Base-by-base conservation (phyloP, 2,888 invertebrate species). In the Agonopterix subpropinquella region DNA sequence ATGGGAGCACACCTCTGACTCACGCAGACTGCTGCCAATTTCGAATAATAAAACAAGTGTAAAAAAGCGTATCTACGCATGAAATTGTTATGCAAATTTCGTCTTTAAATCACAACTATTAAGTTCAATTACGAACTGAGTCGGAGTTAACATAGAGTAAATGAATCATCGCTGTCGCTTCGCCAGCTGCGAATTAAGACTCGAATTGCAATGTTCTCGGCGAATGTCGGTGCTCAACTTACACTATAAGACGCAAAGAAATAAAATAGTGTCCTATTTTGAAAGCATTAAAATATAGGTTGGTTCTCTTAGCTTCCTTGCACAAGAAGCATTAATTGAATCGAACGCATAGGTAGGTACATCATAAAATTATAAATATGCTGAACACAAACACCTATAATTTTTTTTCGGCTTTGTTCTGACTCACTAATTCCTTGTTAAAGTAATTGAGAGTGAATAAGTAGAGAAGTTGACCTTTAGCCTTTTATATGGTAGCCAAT, bases 1-100 rank as follows among this genome's bases (percentile, higher is more conserved):
- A 75, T 68, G 71, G 70, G 73, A 79, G 73, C 71, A 64, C 70
- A 75, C 74, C 67, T 68, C 68, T 84, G 83, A 86, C 65, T 86
- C 86, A 87, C 68, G 60, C 62, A 68, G 62, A 63, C 66, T 55
- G 65, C 64, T 85, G 85, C 86, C 83, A 84, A 84, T 70, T 73
- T 63, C 55, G 55, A 41, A 36, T 35, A 9, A 4, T 11, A 11
- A 11, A 10, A n/a, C 11, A 15, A 11, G 35, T 37, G 11, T 51
- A 58, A 50, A 58, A 50, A 57, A 71, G 59, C 70, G 65, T 73
- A 77, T 69, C 62, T 64, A 58, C 60, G 51, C 49, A 51, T 56
- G 51, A 46, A n/a, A 50, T 49, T 59, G 68, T 61, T 64, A 67
- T 54, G 58, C 70, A 58, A 76, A 72, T 70, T 63, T 65, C 60